These are phyloP conservation scores for Nothobranchius furzeri DNA, from an alignment of 2,113 vertebrate genomes.

Conservation along the genomic window DNA sequence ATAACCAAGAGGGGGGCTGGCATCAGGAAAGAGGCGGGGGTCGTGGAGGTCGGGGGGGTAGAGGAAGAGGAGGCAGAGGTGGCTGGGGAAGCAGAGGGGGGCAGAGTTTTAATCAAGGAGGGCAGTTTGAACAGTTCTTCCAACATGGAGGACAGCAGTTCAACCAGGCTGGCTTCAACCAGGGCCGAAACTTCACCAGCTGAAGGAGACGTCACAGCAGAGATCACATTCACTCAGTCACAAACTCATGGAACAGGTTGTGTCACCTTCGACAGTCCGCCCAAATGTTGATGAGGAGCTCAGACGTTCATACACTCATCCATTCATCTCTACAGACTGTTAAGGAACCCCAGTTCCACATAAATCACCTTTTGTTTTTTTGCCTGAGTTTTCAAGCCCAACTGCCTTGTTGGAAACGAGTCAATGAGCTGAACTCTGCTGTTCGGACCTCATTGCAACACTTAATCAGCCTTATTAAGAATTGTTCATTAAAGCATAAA, in stretches of 20 bases:
- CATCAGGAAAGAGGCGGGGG: constrained; percentile 72
- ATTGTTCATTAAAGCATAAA: constrained; percentile 10
- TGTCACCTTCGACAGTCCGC: constrained; percentile 8
- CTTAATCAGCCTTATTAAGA: constrained; percentile 79
- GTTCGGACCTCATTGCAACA: constrained; percentile 65
- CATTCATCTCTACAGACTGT: constrained; percentile 5
- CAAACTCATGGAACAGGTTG: constrained; percentile 20
- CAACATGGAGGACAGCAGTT: constrained; percentile 98
- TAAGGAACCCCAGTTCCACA: neutral
- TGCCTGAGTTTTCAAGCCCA: neutral
- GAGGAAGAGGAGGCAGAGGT: constrained; percentile 72
- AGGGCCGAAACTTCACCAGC: constrained; percentile 93
- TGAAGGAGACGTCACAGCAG: constrained; percentile 82
- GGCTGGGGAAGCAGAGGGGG: constrained; percentile 90
- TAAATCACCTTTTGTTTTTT: constrained; percentile 8
- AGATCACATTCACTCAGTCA: constrained; percentile 70
- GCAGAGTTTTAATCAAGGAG: constrained; percentile 91
- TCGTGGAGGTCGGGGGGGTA: constrained; percentile 71
- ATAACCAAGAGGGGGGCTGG: constrained; percentile 86
- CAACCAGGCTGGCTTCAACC: constrained; percentile 93
- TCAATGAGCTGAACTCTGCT: constrained; percentile 70
- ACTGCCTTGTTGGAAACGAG: constrained; percentile 4
- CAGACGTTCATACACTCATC: neutral
- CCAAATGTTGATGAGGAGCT: neutral
- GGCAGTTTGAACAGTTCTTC: constrained; percentile 99